Evolutionary conservation across 2,113 vertebrate genomes (phyloP).

Genomic region (Forbesichthys agassizii): DNA sequence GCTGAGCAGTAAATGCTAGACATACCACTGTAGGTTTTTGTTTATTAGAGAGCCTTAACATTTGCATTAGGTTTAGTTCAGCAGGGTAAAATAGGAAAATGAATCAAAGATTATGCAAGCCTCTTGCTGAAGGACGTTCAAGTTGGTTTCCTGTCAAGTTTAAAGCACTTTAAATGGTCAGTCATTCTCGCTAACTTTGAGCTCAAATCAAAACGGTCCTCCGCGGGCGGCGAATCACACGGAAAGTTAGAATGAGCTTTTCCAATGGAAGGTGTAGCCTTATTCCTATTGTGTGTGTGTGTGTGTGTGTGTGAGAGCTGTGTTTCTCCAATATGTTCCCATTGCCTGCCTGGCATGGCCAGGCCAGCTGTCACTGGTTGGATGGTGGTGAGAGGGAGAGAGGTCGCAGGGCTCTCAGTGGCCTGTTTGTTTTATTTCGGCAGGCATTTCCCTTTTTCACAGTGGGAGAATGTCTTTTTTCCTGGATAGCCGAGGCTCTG

Average conservation of each 20-base stretch:
- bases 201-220: too few relatives aligned
- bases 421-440: conserved; percentile 54
- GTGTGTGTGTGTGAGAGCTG: conserved; percentile 4
- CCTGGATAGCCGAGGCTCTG: conserved; percentile 23
- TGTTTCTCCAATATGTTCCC: neutral
- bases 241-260: neutral
- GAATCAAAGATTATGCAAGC: too few relatives aligned
- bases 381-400: neutral
- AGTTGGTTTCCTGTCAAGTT: too few relatives aligned
- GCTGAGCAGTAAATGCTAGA: too few relatives aligned
- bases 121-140: too few relatives aligned
- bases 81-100: too few relatives aligned
- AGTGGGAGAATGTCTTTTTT: conserved; percentile 19
- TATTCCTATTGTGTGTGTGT: neutral
- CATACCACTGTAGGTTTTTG: too few relatives aligned
- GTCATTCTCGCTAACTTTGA: too few relatives aligned
- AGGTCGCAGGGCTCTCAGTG: conserved; percentile 37
- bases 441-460: conserved; percentile 49
- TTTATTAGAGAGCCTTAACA: too few relatives aligned
- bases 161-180: too few relatives aligned
- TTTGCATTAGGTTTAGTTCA: too few relatives aligned
- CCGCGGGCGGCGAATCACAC: too few relatives aligned
- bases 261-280: conserved; percentile 4
- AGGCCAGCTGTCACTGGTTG: conserved; percentile 25
- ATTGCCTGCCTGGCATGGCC: conserved; percentile 8